Evolutionary conservation across 1,140 invertebrate species (phyloP).

Genomic region (Gonioctena quinquepunctata): DNA sequence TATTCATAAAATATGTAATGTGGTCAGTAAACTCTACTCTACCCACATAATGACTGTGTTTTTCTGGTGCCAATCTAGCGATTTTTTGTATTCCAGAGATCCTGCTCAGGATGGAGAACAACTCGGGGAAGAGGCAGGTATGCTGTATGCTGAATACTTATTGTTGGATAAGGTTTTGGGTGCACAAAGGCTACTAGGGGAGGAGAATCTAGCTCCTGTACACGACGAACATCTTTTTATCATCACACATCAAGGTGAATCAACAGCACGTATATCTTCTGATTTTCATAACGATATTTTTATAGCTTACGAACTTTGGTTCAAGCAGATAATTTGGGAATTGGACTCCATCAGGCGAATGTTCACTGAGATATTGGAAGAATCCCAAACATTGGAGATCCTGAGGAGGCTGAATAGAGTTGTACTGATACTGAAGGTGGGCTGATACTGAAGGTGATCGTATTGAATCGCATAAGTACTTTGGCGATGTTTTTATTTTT

Average conservation of each 20-base stretch:
- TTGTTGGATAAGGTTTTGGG: slow-evolving; percentile 87
- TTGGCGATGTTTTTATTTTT: slow-evolving; percentile 24
- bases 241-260: slow-evolving; percentile 94
- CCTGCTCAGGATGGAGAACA: slow-evolving; percentile 59
- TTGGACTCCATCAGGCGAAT: slow-evolving; percentile 88
- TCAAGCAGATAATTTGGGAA: slow-evolving; percentile 98
- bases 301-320: slow-evolving; percentile 98
- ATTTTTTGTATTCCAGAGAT: slow-evolving; percentile 20
- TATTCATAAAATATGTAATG: background rate
- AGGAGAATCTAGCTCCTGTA: slow-evolving; percentile 70
- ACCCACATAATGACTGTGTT: too few relatives aligned
- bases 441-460: slow-evolving; percentile 19
- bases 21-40: background rate
- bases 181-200: slow-evolving; percentile 83
- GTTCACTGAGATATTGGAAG: slow-evolving; percentile 83
- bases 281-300: slow-evolving; percentile 34
- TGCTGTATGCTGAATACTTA: slow-evolving; percentile 85
- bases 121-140: slow-evolving; percentile 66
- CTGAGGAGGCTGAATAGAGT: slow-evolving; percentile 90
- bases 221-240: slow-evolving; percentile 99
- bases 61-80: background rate
- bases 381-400: slow-evolving; percentile 91
- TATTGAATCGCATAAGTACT: background rate
- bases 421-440: slow-evolving; percentile 92
- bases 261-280: background rate